A percentile compares a stretch with the other conserved stretches of the same genome.
Conservation (phyloP, 2,888 invertebrate genomes). For the Antheraea assamensis region DNA sequence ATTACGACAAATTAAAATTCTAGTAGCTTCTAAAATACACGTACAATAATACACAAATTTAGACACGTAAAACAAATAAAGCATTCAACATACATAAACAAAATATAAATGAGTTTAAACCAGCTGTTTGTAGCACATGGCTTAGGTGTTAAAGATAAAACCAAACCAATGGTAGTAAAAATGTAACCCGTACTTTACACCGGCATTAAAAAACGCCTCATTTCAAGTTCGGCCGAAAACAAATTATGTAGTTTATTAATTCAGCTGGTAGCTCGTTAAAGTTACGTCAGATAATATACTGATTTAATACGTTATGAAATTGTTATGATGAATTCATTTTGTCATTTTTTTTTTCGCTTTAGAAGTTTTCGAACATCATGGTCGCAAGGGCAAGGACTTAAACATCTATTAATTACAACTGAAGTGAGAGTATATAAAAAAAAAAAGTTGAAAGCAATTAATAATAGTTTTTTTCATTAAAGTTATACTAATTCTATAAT, state of each 20-base stretch:
- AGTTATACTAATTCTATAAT: no score
- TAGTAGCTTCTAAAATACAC: not conserved
- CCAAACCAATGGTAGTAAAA: not conserved
- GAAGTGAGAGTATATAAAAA: no score
- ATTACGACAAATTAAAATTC: not conserved
- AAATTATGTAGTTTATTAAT: not conserved
- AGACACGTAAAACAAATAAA: slow-evolving; percentile 2
- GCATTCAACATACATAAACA: not conserved
- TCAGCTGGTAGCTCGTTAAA: not conserved
- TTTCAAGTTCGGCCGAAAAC: not conserved
- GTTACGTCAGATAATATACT: not conserved
- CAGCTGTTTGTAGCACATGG: slow-evolving; percentile 32
- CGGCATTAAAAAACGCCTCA: slow-evolving; percentile 16
- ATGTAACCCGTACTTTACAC: not conserved
- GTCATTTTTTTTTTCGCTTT: not conserved
- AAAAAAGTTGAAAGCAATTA: no score
- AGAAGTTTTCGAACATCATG: not conserved
- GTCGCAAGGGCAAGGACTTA: no score
- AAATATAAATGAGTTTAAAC: slow-evolving; percentile 27
- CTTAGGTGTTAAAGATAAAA: not conserved
- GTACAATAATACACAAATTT: not conserved
- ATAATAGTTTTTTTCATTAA: no score
- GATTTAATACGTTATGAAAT: slow-evolving; percentile 3
- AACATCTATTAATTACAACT: no score
- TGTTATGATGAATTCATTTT: no score